These are phyloP conservation scores for Oscheius onirici DNA, from an alignment of 2,888 invertebrate species.

Conservation along the genomic window DNA sequence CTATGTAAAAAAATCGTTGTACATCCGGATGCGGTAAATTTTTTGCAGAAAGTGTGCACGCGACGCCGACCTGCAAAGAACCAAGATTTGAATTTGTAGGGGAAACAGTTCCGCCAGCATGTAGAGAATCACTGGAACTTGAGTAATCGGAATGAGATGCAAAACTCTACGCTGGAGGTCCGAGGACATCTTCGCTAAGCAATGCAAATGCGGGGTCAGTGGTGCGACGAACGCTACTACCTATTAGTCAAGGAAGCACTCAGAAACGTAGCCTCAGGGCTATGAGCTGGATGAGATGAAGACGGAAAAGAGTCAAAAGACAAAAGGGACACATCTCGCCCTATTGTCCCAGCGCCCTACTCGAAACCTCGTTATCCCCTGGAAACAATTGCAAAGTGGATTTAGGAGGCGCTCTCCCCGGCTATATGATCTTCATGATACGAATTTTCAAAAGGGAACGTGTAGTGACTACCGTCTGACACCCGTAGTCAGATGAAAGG, in stretches of 20 bases:
- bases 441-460: neutral
- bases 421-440: neutral
- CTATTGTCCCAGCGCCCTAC: neutral
- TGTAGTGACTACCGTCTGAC: neutral
- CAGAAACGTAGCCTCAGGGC: neutral
- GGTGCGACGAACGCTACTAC: no score
- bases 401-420: neutral
- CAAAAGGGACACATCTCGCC: neutral
- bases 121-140: no score
- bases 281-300: neutral
- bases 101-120: no score
- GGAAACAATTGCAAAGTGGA: slow-evolving; percentile 11
- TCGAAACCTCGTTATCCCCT: slow-evolving; percentile 6
- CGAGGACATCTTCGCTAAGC: neutral
- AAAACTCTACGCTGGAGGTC: no score
- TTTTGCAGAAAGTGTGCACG: neutral
- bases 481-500: neutral
- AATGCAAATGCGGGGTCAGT: slow-evolving; percentile 1
- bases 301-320: neutral
- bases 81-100: neutral
- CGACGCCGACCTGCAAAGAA: neutral
- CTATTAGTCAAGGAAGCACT: neutral
- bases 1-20: neutral
- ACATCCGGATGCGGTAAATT: neutral
- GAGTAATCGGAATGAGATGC: neutral